These are phyloP conservation scores for Saguinus imperator DNA, from an alignment of 2,113 vertebrate genomes.

Conservation along the genomic window DNA sequence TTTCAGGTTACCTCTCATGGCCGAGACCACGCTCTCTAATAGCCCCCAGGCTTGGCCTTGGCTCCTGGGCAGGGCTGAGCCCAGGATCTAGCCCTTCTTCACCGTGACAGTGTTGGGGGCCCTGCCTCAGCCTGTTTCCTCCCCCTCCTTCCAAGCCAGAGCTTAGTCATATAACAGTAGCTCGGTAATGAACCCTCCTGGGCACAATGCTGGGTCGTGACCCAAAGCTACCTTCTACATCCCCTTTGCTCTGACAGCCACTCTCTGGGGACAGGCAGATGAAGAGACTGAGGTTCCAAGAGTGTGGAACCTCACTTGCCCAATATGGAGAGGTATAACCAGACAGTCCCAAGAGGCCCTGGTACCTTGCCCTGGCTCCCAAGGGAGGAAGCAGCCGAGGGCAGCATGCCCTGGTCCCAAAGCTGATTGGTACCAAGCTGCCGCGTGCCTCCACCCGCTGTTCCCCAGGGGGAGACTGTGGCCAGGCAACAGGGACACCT, in stretches of 20 bases:
- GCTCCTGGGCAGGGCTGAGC: not conserved
- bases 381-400: not conserved
- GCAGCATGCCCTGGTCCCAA: not conserved
- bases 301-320: not conserved
- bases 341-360: not conserved
- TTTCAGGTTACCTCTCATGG: not conserved
- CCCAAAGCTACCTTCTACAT: not conserved
- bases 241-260: not conserved
- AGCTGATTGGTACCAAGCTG: not conserved
- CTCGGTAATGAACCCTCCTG: not conserved
- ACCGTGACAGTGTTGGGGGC: no score
- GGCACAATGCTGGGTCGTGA: not conserved
- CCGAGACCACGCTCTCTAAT: not conserved
- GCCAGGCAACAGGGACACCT: constrained; percentile 40
- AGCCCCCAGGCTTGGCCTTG: not conserved
- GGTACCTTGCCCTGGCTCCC: not conserved
- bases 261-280: not conserved
- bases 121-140: not conserved
- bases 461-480: not conserved
- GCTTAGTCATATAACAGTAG: not conserved
- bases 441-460: not conserved
- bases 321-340: not conserved
- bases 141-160: not conserved
- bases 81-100: not conserved
- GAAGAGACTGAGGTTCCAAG: not conserved